Base-by-base conservation (phyloP, 2,113 vertebrate genomes). In the Dromas ardeola region DNA sequence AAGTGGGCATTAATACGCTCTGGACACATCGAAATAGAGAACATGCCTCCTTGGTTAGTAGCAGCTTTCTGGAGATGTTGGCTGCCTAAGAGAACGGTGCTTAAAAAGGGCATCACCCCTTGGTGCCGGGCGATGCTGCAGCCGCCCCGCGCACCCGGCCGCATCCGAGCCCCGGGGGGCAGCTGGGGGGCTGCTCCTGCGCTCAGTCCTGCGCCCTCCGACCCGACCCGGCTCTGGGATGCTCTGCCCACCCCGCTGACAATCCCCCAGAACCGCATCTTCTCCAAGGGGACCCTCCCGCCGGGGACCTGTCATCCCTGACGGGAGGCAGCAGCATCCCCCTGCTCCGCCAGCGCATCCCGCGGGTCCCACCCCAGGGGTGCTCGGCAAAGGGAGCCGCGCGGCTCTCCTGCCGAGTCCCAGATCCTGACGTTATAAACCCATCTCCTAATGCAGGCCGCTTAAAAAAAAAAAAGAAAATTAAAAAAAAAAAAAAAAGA, bases 41-140 rank as follows among this genome's bases (percentile, higher is more conserved):
- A 91, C 97, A 97, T 97, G 97, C 97, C 86, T 97, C 82, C 92
- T 95, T 3, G 6, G 94, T 98, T 97, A 98, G 97, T 96, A 92
- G 56, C 43, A 93, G 61, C 94, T 95, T 80, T 90, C 95, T 91
- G 72, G 55, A 86, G 71, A 56, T 86, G 81, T 26, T 89, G 80
- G 34, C 59, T 91, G 61, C 81, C 86, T 84, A 83, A 77, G 93
- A 81, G 88, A 88, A 67, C 6, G 19, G 84, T 6, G 20, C 72
- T 93, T 85, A 76, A 53, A 94, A 81, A 80, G 5, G 36, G 38
- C 90, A 92, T 58, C 23, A 76, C 67, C 71, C 45, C 55, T 81
- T 66, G 52, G 56, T 50, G 78, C 72, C 8, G n/a, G 47, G 17
- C 16, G 45, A 15, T 1, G 32, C 71, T 45, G 77, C 70, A 36